Conservation (phyloP, 2,113 vertebrate genomes). For the Stomatorhinus ivindoensis region DNA sequence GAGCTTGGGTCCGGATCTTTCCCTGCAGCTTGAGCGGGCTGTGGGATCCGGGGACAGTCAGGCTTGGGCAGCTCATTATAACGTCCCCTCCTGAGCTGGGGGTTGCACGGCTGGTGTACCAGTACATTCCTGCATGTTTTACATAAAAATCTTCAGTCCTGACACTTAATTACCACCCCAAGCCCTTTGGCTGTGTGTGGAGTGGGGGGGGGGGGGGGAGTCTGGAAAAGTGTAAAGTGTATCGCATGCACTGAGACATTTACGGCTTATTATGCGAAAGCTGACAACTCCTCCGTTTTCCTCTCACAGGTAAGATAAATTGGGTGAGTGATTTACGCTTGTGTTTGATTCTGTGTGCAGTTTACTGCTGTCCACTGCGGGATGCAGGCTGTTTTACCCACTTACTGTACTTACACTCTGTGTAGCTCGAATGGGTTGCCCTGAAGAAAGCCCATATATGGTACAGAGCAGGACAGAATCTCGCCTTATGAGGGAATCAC, state of each 20-base stretch:
- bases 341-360: background rate
- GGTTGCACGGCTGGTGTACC: too few species aligned
- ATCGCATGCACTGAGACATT: background rate
- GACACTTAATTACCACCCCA: too few species aligned
- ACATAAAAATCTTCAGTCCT: too few species aligned
- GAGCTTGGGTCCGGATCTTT: background rate
- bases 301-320: background rate
- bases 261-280: background rate
- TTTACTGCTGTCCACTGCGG: background rate
- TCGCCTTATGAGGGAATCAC: background rate
- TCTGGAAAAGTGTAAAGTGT: background rate
- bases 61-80: too few species aligned
- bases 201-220: too few species aligned
- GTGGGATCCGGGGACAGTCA: too few species aligned
- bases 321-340: background rate
- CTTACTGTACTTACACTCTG: background rate
- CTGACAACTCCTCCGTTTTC: background rate
- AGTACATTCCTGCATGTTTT: too few species aligned
- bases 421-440: background rate
- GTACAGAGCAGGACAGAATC: background rate
- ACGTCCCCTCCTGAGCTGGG: too few species aligned
- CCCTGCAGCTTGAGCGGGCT: too few species aligned
- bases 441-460: background rate
- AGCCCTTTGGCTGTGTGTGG: too few species aligned
- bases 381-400: background rate